Percentiles rank a stretch among this genome's conserved stretches.
Evolutionary conservation across 2,113 vertebrate genomes (phyloP).

Genomic region (Chamaea fasciata): DNA sequence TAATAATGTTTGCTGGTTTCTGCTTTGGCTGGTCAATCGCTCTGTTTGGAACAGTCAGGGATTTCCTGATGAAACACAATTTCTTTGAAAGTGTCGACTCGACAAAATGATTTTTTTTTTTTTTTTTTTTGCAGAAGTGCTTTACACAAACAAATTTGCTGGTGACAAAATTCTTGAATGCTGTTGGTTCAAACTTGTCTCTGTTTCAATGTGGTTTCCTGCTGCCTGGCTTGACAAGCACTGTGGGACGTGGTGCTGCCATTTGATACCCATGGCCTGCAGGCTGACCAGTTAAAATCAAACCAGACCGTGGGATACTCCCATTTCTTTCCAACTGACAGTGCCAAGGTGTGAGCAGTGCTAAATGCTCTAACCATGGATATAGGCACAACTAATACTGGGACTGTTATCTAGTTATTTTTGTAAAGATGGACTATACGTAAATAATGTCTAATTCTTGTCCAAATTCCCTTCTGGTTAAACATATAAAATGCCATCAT

Average conservation of each 20-base stretch:
- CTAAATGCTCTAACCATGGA: neutral
- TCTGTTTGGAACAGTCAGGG: neutral
- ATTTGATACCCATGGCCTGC: neutral
- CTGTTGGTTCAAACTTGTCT: neutral
- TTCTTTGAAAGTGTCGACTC: neutral
- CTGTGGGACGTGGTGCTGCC: neutral
- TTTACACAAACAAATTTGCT: neutral
- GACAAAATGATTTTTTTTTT: neutral
- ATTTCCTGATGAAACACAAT: neutral
- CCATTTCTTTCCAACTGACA: neutral
- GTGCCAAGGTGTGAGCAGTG: neutral
- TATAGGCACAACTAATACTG: neutral
- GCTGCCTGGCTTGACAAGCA: neutral
- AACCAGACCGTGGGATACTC: neutral
- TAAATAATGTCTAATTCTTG: neutral
- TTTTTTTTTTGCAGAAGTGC: neutral
- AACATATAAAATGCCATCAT: neutral
- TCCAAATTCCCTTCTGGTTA: neutral
- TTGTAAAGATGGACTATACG: neutral
- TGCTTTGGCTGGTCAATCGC: neutral
- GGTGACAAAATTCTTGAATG: neutral
- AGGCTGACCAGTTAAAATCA: neutral
- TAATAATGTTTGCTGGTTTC: neutral
- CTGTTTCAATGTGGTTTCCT: neutral
- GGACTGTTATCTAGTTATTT: neutral